Percentiles rank a stretch among this genome's conserved stretches.
These are phyloP conservation scores for Carassius gibelio DNA, from an alignment of 2,113 vertebrate species.

Conservation along the genomic window DNA sequence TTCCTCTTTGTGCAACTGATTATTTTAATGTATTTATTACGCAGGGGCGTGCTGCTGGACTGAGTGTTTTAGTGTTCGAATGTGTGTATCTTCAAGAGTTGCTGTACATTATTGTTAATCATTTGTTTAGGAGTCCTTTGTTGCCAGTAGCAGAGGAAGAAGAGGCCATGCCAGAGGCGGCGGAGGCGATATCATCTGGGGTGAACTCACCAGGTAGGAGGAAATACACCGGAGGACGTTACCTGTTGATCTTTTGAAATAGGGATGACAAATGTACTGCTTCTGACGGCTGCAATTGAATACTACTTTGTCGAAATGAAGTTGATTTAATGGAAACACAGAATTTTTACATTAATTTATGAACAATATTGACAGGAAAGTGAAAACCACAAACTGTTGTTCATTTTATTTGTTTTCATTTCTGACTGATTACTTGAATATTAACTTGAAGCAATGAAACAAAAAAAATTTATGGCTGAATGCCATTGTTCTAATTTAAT, in stretches of 20 bases:
- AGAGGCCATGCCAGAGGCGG: slow-evolving; percentile 63
- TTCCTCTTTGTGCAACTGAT: neutral
- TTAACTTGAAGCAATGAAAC: neutral
- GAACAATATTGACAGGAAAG: neutral
- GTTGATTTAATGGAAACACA: neutral
- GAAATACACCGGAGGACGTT: neutral
- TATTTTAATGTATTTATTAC: neutral
- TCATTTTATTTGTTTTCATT: neutral
- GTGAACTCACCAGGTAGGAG: slow-evolving; percentile 63
- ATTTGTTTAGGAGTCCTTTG: slow-evolving; percentile 61
- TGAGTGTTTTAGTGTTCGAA: neutral
- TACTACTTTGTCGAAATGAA: neutral
- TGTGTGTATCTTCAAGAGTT: neutral
- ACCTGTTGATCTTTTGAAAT: neutral
- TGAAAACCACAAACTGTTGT: neutral
- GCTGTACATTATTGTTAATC: slow-evolving; percentile 29
- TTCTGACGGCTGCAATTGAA: neutral
- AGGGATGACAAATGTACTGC: neutral
- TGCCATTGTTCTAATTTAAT: neutral
- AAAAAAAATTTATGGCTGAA: neutral
- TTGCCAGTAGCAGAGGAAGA: slow-evolving; percentile 74
- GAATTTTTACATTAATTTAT: neutral
- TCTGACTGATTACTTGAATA: neutral
- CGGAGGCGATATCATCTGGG: slow-evolving; percentile 42
- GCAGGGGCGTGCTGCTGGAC: neutral